A percentile compares a stretch with the other conserved stretches of the same genome.
These are phyloP conservation scores for Triplophysa dalaica DNA, from an alignment of 2,113 vertebrate species.

Conservation along the genomic window DNA sequence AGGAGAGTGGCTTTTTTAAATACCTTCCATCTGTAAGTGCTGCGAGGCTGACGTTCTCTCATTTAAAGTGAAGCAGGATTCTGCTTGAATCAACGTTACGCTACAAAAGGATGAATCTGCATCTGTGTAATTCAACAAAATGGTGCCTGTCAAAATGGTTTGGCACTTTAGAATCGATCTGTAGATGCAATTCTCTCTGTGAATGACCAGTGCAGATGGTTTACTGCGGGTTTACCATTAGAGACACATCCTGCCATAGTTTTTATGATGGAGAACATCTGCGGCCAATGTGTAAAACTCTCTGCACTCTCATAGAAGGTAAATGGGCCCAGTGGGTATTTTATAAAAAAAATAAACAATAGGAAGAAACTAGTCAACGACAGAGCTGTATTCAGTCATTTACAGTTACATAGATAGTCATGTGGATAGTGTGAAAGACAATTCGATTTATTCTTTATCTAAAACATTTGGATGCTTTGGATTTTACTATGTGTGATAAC, in stretches of 20 bases:
- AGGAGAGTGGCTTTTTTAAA: constrained; percentile 38
- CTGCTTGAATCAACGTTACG: not conserved
- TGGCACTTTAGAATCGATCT: not conserved
- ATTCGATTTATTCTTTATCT: too few relatives aligned
- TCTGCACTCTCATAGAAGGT: not conserved
- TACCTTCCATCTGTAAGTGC: constrained; percentile 28
- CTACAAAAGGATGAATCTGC: constrained; percentile 14
- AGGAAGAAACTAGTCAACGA: too few relatives aligned
- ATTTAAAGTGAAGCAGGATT: not conserved
- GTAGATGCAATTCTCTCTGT: too few relatives aligned
- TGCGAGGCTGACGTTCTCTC: not conserved
- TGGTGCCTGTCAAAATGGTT: constrained; percentile 8
- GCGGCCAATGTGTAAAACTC: not conserved
- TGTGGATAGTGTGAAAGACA: too few relatives aligned
- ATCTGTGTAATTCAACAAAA: constrained; percentile 9
- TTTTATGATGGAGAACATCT: constrained; percentile 19
- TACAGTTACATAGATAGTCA: too few relatives aligned
- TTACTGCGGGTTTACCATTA: not conserved
- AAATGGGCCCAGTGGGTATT: too few relatives aligned
- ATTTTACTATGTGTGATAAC: too few relatives aligned
- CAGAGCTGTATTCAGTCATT: too few relatives aligned
- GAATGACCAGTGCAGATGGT: not conserved
- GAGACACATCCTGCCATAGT: not conserved
- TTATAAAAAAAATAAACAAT: too few relatives aligned
- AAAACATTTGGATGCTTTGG: too few relatives aligned